A percentile compares a stretch with the other conserved stretches of the same genome.
Conservation (phyloP, 1,140 invertebrate species). For the Megalonaias nervosa region DNA sequence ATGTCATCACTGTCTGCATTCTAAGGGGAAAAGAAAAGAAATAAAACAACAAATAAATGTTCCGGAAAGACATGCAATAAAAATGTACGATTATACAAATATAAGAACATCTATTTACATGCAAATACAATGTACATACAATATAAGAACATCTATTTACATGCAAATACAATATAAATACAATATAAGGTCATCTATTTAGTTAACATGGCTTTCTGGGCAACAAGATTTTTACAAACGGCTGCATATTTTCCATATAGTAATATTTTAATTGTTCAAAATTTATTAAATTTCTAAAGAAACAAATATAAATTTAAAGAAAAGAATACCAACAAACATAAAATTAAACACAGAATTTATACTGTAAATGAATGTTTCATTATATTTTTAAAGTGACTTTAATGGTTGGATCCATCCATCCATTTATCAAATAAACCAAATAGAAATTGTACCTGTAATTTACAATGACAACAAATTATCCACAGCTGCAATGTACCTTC, state of each 20-base stretch:
- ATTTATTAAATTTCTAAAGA: too few relatives aligned
- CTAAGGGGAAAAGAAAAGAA: constrained; percentile 9
- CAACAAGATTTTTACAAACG: neutral
- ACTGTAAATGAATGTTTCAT: too few relatives aligned
- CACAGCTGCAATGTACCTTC: too few relatives aligned
- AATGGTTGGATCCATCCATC: too few relatives aligned
- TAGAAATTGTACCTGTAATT: too few relatives aligned
- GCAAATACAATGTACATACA: neutral
- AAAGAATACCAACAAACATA: too few relatives aligned
- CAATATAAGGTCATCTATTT: neutral
- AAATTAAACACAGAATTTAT: too few relatives aligned
- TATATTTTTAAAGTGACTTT: too few relatives aligned
- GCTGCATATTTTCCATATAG: neutral
- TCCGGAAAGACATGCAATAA: neutral
- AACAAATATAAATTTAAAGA: too few relatives aligned
- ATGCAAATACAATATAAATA: neutral
- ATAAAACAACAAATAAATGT: neutral
- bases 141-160: neutral
- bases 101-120: neutral
- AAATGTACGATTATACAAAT: neutral
- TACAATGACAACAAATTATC: too few relatives aligned
- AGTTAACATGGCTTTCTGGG: neutral
- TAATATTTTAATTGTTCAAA: too few relatives aligned
- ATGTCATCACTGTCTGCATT: constrained; percentile 26
- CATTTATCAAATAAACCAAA: too few relatives aligned